Evolutionary conservation across 2,113 vertebrate genomes (phyloP).

Genomic region (Loxodonta africana): DNA sequence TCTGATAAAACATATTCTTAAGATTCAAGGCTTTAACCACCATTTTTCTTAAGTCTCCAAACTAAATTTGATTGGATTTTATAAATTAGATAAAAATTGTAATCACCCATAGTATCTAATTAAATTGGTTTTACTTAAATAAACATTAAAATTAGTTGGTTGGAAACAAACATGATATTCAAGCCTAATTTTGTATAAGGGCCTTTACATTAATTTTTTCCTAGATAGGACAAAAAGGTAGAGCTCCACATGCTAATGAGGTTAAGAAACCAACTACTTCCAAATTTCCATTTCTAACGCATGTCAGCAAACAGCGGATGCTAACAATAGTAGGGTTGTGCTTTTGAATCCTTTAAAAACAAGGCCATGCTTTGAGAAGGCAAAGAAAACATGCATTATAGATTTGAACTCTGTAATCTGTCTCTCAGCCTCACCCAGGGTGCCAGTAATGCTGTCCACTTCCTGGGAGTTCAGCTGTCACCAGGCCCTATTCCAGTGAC

Average conservation of each 20-base stretch:
- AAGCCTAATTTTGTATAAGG: background rate
- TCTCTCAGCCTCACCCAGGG: background rate
- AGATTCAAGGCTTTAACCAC: slow-evolving; percentile 51
- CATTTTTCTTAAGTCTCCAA: slow-evolving; percentile 44
- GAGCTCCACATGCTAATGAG: slow-evolving; percentile 48
- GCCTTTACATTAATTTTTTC: background rate
- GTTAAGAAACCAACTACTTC: slow-evolving; percentile 47
- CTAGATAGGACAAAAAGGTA: background rate
- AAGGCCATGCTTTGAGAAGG: slow-evolving; percentile 35
- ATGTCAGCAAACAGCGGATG: slow-evolving; percentile 64
- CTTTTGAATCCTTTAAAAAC: slow-evolving; percentile 65
- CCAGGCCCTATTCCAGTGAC: background rate
- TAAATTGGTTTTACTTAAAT: slow-evolving; percentile 60
- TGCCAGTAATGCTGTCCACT: background rate
- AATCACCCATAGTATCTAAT: slow-evolving; percentile 40
- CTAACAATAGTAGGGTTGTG: slow-evolving; percentile 53
- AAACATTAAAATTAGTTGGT: slow-evolving; percentile 17
- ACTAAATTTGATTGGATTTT: background rate
- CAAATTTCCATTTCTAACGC: slow-evolving; percentile 67
- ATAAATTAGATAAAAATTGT: slow-evolving; percentile 61
- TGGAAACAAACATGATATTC: background rate
- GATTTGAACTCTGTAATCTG: slow-evolving; percentile 13
- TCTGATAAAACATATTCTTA: background rate
- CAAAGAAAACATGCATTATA: slow-evolving; percentile 17
- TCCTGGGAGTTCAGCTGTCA: background rate